phyloP scores from a whole-genome alignment of 2,797 vertebrate genomes.

The Enteromius anoplus region DNA sequence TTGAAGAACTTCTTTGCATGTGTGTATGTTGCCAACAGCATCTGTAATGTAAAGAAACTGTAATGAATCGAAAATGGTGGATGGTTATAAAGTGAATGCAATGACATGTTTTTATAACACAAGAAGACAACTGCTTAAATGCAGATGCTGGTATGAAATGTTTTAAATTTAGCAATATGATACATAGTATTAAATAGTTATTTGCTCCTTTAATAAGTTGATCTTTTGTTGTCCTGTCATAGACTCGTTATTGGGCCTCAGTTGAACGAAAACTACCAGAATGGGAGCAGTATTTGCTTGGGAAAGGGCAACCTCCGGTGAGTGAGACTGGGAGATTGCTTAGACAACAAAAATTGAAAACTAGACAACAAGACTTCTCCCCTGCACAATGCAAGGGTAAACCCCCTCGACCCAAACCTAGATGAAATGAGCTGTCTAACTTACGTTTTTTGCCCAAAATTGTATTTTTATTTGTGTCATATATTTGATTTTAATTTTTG shows the following conservation, averaged over 20 bases:
- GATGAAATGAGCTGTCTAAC: constrained; percentile 29
- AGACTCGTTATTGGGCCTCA: constrained; percentile 86
- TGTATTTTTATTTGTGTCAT: neutral
- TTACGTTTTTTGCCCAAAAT: neutral
- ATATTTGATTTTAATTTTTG: neutral
- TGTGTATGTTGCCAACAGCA: neutral
- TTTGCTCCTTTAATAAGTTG: neutral
- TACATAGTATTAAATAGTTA: neutral
- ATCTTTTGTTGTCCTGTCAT: constrained; percentile 32
- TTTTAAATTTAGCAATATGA: neutral
- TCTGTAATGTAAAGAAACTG: neutral
- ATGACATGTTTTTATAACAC: neutral
- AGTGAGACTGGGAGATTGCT: constrained; percentile 63
- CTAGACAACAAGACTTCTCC: constrained; percentile 39
- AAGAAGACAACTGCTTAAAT: neutral
- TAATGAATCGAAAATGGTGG: neutral
- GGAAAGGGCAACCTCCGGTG: constrained; percentile 77
- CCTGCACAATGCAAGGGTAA: constrained; percentile 58
- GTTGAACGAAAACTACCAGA: constrained; percentile 84
- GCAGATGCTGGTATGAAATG: neutral
- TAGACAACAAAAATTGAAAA: constrained; percentile 64
- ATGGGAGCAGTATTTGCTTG: constrained; percentile 87
- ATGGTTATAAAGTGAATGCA: neutral
- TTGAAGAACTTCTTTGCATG: constrained; percentile 10
- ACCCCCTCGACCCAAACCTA: constrained; percentile 65